Evolutionary conservation across 2,113 vertebrate genomes (phyloP).

Genomic region (Cynoglossus semilaevis): DNA sequence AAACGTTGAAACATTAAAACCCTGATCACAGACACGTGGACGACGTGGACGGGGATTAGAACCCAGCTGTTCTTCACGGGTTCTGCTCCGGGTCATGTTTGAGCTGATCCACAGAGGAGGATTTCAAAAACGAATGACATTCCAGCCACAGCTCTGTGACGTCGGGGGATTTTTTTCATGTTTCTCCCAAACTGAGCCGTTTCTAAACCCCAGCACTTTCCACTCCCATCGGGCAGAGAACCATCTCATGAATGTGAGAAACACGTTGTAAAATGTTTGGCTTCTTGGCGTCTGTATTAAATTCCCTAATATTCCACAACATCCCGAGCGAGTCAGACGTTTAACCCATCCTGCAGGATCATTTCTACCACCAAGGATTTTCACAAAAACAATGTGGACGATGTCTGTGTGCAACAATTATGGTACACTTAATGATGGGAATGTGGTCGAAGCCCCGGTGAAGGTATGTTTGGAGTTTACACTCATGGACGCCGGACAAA

Average conservation of each 20-base stretch:
- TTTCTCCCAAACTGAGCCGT: not conserved
- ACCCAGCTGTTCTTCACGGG: not conserved
- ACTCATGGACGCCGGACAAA: not conserved
- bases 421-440: too few species aligned
- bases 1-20: too few species aligned
- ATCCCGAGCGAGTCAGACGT: not conserved
- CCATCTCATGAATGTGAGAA: conserved; percentile 5
- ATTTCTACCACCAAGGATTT: not conserved
- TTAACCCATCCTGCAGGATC: not conserved
- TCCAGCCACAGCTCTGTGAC: not conserved
- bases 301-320: conserved; percentile 3
- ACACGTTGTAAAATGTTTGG: conserved; percentile 4
- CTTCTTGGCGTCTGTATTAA: not conserved
- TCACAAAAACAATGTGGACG: not conserved
- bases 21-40: conserved; percentile 10
- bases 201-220: not conserved
- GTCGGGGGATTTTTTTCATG: not conserved
- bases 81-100: not conserved
- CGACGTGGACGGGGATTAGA: not conserved
- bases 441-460: not conserved
- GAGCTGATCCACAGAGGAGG: not conserved
- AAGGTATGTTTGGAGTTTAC: not conserved
- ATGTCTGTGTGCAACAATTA: not conserved
- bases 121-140: not conserved
- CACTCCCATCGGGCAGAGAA: not conserved